phyloP scores from a whole-genome alignment of 2,888 invertebrate genomes.

The Watsonalla binaria region DNA sequence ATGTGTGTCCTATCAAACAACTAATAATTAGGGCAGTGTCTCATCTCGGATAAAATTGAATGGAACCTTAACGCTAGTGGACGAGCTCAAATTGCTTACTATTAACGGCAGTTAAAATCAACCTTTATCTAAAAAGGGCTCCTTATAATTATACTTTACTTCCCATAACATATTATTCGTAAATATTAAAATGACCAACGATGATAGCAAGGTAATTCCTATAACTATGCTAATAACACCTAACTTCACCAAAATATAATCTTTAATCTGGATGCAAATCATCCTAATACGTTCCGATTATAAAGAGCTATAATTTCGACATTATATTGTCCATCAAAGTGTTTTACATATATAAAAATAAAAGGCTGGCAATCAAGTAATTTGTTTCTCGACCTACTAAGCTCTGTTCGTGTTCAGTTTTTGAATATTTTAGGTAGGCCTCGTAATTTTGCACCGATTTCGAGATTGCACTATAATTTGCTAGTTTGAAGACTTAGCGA shows the following conservation, averaged over 20 bases:
- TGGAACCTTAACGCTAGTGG: conserved; percentile 27
- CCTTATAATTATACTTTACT: conserved; percentile 54
- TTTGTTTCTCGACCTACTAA: conserved; percentile 74
- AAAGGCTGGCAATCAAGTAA: conserved; percentile 72
- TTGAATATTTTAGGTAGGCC: conserved; percentile 36
- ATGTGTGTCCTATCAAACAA: neutral
- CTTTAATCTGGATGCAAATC: conserved; percentile 78
- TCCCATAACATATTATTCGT: conserved; percentile 50
- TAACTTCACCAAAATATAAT: conserved; percentile 74
- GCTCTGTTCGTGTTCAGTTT: conserved; percentile 60
- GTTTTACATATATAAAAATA: conserved; percentile 76
- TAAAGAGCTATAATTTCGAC: conserved; percentile 75
- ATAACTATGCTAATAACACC: conserved; percentile 77
- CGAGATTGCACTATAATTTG: conserved; percentile 32
- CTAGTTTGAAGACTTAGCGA: conserved; percentile 12
- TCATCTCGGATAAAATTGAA: conserved; percentile 19
- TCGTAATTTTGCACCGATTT: conserved; percentile 47
- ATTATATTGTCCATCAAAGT: conserved; percentile 78
- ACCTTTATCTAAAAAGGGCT: conserved; percentile 50
- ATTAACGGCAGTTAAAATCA: conserved; percentile 38
- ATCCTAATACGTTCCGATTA: conserved; percentile 76
- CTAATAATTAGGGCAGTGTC: conserved; percentile 11
- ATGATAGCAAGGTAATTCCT: conserved; percentile 70
- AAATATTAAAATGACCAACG: conserved; percentile 69
- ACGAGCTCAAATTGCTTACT: conserved; percentile 37